Evolutionary conservation across 2,888 invertebrate species (phyloP).

Genomic region (Lamproptera curius): DNA sequence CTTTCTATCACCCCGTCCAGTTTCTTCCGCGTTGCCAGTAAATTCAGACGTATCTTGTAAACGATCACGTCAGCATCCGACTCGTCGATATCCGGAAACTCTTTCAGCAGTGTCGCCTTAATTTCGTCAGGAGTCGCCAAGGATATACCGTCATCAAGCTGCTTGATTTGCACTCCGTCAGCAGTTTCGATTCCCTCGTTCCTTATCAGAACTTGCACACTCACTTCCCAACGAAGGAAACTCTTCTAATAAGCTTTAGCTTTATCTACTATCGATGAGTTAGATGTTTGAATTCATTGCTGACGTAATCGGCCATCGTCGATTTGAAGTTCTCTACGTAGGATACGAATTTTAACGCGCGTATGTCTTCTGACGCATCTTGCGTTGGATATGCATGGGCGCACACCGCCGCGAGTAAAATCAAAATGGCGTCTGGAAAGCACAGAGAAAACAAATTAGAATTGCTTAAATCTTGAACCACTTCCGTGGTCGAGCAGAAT

Average conservation of each 20-base stretch:
- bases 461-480: no score
- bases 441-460: no score
- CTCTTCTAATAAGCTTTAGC: constrained; percentile 32
- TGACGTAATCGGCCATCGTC: constrained; percentile 32
- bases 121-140: constrained; percentile 32
- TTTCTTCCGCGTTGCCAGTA: constrained; percentile 28
- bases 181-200: constrained; percentile 13
- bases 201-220: constrained; percentile 29
- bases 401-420: background rate
- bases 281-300: constrained; percentile 27
- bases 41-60: constrained; percentile 31
- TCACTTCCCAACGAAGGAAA: constrained; percentile 36
- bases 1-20: constrained; percentile 31
- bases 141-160: constrained; percentile 28
- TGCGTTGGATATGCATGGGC: background rate
- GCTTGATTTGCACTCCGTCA: constrained; percentile 2
- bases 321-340: constrained; percentile 33
- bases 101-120: constrained; percentile 27
- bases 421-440: background rate
- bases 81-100: constrained; percentile 29
- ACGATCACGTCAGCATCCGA: constrained; percentile 30
- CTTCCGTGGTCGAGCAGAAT: no score
- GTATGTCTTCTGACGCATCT: background rate
- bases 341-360: constrained; percentile 19
- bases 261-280: constrained; percentile 26